These are phyloP conservation scores for Cettia cetti DNA, from an alignment of 2,113 vertebrate species.

Conservation along the genomic window DNA sequence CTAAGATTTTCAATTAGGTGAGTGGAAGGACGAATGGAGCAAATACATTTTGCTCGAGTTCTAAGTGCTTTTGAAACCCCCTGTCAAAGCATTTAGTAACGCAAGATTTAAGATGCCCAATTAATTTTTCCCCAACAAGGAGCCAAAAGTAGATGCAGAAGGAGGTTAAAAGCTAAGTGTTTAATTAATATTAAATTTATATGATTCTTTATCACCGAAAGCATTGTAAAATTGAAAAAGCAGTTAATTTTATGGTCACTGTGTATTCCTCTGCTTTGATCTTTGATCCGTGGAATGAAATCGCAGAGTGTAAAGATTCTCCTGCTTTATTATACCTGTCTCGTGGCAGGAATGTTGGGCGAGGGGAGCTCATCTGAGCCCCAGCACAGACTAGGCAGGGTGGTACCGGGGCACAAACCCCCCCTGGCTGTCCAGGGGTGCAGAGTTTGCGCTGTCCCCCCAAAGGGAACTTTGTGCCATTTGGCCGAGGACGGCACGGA, in stretches of 20 bases:
- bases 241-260: constrained; percentile 79
- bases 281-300: constrained; percentile 78
- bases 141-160: constrained; percentile 78
- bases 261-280: constrained; percentile 77
- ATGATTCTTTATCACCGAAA: constrained; percentile 78
- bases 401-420: rapidly evolving
- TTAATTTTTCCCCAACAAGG: constrained; percentile 78
- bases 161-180: constrained; percentile 83
- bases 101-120: constrained; percentile 79
- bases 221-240: constrained; percentile 82
- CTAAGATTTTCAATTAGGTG: constrained; percentile 67
- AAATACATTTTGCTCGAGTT: constrained; percentile 64
- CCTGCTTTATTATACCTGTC: constrained; percentile 60
- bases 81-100: constrained; percentile 73
- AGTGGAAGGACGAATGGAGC: constrained; percentile 58
- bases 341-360: neutral
- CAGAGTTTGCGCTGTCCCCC: no score
- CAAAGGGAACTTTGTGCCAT: neutral
- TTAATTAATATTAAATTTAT: constrained; percentile 88
- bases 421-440: neutral
- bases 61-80: constrained; percentile 74
- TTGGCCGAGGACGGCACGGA: neutral
- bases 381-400: neutral
- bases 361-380: neutral
- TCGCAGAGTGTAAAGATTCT: constrained; percentile 57